Evolutionary conservation across 2,113 vertebrate species (phyloP).

Genomic region (Mesitornis unicolor): DNA sequence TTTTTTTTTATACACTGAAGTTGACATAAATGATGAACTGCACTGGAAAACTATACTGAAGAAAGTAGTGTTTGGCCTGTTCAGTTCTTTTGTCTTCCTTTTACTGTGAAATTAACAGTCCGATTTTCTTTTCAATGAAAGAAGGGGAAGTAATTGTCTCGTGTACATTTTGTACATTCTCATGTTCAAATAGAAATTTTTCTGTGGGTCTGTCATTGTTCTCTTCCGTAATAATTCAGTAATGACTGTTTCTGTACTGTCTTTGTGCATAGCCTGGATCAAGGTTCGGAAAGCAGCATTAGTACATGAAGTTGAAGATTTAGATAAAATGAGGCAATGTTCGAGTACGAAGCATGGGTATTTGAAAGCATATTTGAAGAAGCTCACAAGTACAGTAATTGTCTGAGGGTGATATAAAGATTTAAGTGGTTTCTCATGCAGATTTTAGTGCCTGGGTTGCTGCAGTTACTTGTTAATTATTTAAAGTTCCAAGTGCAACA

Average conservation of each 20-base stretch:
- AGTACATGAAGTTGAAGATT: background rate
- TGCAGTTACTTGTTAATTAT: slow-evolving; percentile 17
- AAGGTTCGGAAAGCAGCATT: background rate
- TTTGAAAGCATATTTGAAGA: background rate
- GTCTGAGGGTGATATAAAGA: background rate
- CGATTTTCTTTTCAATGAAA: background rate
- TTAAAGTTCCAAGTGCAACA: background rate
- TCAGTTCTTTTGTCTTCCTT: background rate
- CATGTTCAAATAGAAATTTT: background rate
- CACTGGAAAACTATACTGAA: background rate
- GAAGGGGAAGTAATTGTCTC: background rate
- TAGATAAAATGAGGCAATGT: background rate
- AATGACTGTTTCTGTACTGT: background rate
- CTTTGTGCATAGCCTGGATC: background rate
- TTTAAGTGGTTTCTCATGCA: background rate
- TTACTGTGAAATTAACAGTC: background rate
- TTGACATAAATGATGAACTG: background rate
- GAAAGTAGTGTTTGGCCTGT: background rate
- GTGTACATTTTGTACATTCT: background rate
- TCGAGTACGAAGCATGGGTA: rapidly evolving
- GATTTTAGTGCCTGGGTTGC: background rate
- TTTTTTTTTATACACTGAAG: background rate
- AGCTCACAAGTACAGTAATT: background rate
- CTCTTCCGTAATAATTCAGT: background rate
- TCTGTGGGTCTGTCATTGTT: background rate